phyloP scores from a whole-genome alignment of 2,797 vertebrate genomes.

The Smutsia gigantea region DNA sequence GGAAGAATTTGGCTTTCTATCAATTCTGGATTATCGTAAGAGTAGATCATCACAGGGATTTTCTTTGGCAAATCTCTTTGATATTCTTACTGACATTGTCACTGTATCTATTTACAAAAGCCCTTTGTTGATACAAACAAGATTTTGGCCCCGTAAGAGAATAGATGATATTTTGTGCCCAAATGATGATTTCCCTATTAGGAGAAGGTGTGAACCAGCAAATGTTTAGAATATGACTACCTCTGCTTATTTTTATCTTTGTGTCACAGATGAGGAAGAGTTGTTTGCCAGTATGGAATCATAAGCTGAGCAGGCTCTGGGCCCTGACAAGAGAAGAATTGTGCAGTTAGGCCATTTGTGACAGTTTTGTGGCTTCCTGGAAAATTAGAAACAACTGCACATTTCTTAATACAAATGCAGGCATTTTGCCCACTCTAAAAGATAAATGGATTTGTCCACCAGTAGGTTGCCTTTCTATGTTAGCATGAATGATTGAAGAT shows the following conservation, averaged over 20 bases:
- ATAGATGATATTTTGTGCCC: slow-evolving; percentile 43
- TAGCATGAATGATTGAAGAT: background rate
- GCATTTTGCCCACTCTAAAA: background rate
- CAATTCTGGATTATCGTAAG: slow-evolving; percentile 57
- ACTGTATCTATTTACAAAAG: slow-evolving; percentile 62
- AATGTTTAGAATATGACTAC: slow-evolving; percentile 58
- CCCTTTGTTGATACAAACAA: slow-evolving; percentile 63
- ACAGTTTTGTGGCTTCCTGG: slow-evolving; percentile 24
- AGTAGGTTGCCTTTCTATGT: background rate
- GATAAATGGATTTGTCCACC: background rate
- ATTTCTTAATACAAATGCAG: background rate
- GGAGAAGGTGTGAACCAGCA: slow-evolving; percentile 61
- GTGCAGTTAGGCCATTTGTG: slow-evolving; percentile 37
- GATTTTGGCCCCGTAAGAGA: slow-evolving; percentile 42
- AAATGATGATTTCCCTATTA: slow-evolving; percentile 43
- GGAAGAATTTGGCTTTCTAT: slow-evolving; percentile 64
- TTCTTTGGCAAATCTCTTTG: slow-evolving; percentile 59
- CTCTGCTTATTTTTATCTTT: slow-evolving; percentile 68
- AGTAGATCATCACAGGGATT: slow-evolving; percentile 49
- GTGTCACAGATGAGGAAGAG: slow-evolving; percentile 60
- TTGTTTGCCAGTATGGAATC: slow-evolving; percentile 38
- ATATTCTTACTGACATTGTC: slow-evolving; percentile 56
- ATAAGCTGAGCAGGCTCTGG: slow-evolving; percentile 42
- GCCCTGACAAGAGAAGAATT: background rate
- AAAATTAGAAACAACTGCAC: slow-evolving; percentile 5